Percentiles rank a stretch among this genome's conserved stretches.
phyloP scores from a whole-genome alignment of 2,797 vertebrate species.

The Hyperoplus lanceolatus region DNA sequence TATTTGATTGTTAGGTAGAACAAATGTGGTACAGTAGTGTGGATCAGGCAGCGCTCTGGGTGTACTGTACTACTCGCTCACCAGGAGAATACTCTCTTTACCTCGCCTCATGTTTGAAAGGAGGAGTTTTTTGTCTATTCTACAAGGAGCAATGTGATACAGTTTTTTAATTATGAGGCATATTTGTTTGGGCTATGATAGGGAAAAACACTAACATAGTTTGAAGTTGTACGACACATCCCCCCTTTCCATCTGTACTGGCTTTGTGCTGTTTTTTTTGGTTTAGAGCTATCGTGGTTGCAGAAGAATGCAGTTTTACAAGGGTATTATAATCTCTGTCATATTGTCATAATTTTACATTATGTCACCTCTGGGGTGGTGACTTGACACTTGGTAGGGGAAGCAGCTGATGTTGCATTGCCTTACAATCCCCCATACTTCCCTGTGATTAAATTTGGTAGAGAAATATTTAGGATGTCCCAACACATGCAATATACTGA shows the following conservation, averaged over 20 bases:
- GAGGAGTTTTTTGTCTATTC: constrained; percentile 62
- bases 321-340: constrained; percentile 7
- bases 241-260: constrained; percentile 16
- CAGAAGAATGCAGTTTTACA: constrained; percentile 14
- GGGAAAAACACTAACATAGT: constrained; percentile 38
- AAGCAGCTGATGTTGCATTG: constrained; percentile 35
- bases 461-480: too few relatives aligned
- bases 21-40: constrained; percentile 80
- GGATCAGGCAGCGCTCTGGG: constrained; percentile 71
- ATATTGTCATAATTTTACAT: constrained; percentile 39
- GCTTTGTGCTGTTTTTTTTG: constrained; percentile 31
- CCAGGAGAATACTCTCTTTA: constrained; percentile 49
- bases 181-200: constrained; percentile 60
- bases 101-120: constrained; percentile 51
- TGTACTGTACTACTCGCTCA: constrained; percentile 61
- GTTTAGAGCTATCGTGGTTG: background rate
- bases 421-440: too few relatives aligned
- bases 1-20: constrained; percentile 87
- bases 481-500: too few relatives aligned
- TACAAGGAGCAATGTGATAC: constrained; percentile 44
- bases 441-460: too few relatives aligned
- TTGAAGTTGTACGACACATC: constrained; percentile 23
- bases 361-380: constrained; percentile 19
- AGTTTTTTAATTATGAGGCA: constrained; percentile 57
- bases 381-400: constrained; percentile 62